A percentile compares a stretch with the other conserved stretches of the same genome.
These are phyloP conservation scores for Aegithalos caudatus DNA, from an alignment of 2,113 vertebrate genomes.

Conservation along the genomic window DNA sequence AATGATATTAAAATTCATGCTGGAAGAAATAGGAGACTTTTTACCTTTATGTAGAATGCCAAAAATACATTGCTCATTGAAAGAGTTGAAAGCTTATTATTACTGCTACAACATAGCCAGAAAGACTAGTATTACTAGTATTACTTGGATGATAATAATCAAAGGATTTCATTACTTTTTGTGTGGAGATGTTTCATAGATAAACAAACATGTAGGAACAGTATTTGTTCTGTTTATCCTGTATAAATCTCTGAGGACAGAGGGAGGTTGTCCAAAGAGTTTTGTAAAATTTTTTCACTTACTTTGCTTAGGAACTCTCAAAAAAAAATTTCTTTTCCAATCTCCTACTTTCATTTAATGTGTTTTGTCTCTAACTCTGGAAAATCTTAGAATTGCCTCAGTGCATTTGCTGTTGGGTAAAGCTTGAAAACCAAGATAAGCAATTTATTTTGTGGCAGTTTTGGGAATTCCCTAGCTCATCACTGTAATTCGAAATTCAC, in stretches of 20 bases:
- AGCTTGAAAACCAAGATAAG: not conserved
- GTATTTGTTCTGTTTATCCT: slow-evolving; percentile 63
- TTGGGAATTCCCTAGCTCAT: not conserved
- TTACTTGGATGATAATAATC: slow-evolving; percentile 70
- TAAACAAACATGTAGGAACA: slow-evolving; percentile 61
- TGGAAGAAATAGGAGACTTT: not conserved
- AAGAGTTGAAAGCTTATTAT: slow-evolving; percentile 72
- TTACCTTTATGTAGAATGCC: slow-evolving; percentile 59
- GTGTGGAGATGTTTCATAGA: slow-evolving; percentile 60
- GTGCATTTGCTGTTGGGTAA: not conserved
- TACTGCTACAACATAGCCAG: slow-evolving; percentile 61
- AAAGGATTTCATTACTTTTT: slow-evolving; percentile 73
- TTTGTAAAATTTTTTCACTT: not conserved
- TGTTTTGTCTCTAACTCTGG: not conserved
- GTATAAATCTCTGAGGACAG: slow-evolving; percentile 19
- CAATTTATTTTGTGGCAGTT: not conserved
- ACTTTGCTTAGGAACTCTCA: slow-evolving; percentile 35
- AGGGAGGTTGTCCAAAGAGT: not conserved
- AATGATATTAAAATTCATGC: not conserved
- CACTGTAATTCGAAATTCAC: not conserved
- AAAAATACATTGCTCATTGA: slow-evolving; percentile 44
- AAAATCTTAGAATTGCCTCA: not conserved
- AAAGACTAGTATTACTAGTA: slow-evolving; percentile 47
- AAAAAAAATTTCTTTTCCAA: not conserved
- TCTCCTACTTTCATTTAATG: not conserved